Conservation (phyloP, 2,113 vertebrate genomes). For the Hylia prasina region DNA sequence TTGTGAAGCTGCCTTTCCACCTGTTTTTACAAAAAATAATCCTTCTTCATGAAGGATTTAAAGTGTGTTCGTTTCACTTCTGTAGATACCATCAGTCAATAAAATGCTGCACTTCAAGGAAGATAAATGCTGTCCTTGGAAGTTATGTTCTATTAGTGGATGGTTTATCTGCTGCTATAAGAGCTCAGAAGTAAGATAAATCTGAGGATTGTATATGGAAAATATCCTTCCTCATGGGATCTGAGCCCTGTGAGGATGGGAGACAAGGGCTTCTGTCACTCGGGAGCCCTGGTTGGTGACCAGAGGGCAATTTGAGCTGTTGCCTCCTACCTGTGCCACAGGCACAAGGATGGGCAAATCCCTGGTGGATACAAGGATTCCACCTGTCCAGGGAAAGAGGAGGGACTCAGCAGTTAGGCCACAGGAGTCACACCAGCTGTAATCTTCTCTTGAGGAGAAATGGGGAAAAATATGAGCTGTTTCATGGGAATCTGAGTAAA, state of each 20-base stretch:
- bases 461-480: fast-evolving
- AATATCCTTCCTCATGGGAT: background rate
- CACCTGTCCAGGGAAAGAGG: background rate
- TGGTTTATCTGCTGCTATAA: background rate
- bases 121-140: background rate
- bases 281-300: background rate
- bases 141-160: background rate
- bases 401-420: background rate
- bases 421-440: background rate
- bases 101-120: background rate
- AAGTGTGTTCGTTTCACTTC: background rate
- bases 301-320: background rate
- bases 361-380: fast-evolving
- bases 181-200: background rate
- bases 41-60: background rate
- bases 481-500: background rate
- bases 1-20: background rate
- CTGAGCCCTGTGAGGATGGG: background rate
- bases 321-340: background rate
- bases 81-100: background rate
- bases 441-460: background rate
- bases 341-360: background rate
- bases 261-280: fast-evolving
- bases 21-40: background rate
- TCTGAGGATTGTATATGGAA: fast-evolving